A percentile compares a stretch with the other conserved stretches of the same genome.
Evolutionary conservation across 1,140 invertebrate genomes (phyloP).

Genomic region (Drosophila aff.): DNA sequence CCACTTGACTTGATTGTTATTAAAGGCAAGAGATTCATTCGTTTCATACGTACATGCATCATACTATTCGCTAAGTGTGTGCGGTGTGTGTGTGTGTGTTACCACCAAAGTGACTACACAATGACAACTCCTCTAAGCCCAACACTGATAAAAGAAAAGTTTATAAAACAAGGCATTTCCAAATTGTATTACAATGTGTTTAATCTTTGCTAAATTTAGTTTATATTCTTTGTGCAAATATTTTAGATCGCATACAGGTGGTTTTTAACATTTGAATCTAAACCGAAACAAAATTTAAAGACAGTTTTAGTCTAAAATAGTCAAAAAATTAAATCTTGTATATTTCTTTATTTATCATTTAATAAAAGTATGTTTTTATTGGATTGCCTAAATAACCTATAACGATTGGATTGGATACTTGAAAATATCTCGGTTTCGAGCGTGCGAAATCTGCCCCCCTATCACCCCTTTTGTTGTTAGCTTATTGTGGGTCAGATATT

Average conservation of each 20-base stretch:
- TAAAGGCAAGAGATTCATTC: constrained; percentile 51
- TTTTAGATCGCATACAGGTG: neutral
- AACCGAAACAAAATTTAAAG: neutral
- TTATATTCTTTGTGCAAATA: neutral
- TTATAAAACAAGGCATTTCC: neutral
- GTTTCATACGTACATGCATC: constrained; percentile 20
- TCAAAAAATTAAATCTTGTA: neutral
- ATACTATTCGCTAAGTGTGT: neutral
- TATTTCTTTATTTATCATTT: neutral
- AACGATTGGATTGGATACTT: neutral
- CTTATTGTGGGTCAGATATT: constrained; percentile 67
- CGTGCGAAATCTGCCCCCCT: neutral
- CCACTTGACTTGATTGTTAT: constrained; percentile 79
- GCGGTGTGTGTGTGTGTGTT: constrained; percentile 5
- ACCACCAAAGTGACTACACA: constrained; percentile 10
- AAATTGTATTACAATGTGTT: neutral
- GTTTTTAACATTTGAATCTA: neutral
- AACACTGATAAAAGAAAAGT: neutral
- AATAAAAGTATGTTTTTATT: neutral
- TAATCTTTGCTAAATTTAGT: neutral
- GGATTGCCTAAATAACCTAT: neutral
- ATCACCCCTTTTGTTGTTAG: constrained; percentile 5
- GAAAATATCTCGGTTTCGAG: neutral
- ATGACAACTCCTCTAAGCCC: constrained; percentile 8
- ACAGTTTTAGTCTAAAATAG: too few species aligned